These are phyloP conservation scores for Melitaea athalia DNA, from an alignment of 2,888 invertebrate genomes.

Conservation along the genomic window DNA sequence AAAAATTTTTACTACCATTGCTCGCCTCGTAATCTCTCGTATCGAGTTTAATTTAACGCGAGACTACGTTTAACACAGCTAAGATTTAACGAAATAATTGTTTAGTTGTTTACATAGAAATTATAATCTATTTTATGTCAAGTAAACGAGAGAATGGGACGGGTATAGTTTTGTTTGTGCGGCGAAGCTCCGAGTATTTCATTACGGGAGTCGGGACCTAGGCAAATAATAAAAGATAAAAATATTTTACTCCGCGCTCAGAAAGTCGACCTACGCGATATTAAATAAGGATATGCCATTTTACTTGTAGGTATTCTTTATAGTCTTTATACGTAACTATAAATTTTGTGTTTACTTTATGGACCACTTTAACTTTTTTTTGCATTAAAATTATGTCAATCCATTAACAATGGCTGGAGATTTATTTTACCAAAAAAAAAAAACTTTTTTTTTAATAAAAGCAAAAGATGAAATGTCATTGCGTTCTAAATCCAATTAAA, in stretches of 20 bases:
- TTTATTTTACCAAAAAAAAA: constrained; percentile 6
- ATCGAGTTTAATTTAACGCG: constrained; percentile 13
- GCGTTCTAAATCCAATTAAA: constrained; percentile 39
- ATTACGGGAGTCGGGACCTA: constrained; percentile 11
- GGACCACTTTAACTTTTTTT: not conserved
- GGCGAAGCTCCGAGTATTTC: not conserved
- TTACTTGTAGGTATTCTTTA: not conserved
- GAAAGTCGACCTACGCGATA: not conserved
- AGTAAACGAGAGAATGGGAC: constrained; percentile 1
- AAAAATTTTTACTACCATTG: constrained; percentile 23
- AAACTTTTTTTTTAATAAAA: constrained; percentile 5
- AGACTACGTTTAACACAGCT: constrained; percentile 2
- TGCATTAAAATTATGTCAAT: not conserved
- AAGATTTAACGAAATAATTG: constrained; percentile 10
- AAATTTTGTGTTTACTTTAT: not conserved
- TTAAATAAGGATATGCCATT: constrained; percentile 12
- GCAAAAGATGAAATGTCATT: constrained; percentile 9
- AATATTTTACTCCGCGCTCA: constrained; percentile 13
- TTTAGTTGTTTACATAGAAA: constrained; percentile 3
- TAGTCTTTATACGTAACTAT: not conserved
- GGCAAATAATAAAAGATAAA: constrained; percentile 15
- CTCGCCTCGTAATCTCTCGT: constrained; percentile 27
- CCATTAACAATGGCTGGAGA: not conserved
- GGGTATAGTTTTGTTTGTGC: constrained; percentile 7
- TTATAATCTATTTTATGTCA: not conserved